Conservation (phyloP, 2,113 vertebrate genomes). For the Calyptommatus sinebrachiatus region DNA sequence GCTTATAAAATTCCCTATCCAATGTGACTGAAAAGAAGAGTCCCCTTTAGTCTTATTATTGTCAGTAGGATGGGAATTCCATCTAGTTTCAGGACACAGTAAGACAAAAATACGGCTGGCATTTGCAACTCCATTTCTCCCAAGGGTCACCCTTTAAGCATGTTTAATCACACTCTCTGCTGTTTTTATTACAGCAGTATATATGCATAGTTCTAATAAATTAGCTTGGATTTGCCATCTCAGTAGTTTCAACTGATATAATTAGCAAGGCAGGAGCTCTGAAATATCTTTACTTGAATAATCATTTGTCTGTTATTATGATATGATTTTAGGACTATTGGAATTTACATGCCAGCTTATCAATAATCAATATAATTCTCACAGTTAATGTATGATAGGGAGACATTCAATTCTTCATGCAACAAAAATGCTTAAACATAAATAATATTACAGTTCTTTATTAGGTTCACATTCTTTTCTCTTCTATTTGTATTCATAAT, state of each 20-base stretch:
- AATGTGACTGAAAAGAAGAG: too few species aligned
- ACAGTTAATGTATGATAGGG: background rate
- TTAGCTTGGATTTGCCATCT: background rate
- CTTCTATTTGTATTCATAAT: background rate
- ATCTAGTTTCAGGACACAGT: too few species aligned
- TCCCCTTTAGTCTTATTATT: too few species aligned
- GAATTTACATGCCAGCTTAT: background rate
- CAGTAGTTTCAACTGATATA: background rate
- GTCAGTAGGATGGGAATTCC: too few species aligned
- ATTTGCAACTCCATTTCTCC: too few species aligned
- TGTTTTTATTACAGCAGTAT: background rate
- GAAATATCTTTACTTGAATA: background rate
- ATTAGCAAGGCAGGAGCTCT: background rate
- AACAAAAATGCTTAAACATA: constrained; percentile 7
- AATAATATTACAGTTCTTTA: background rate
- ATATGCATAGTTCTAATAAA: background rate
- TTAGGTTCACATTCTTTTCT: background rate
- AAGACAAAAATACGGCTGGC: too few species aligned
- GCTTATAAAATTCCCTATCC: too few species aligned
- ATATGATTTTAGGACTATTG: background rate
- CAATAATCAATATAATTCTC: background rate
- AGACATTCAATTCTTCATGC: background rate
- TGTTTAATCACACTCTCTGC: too few species aligned
- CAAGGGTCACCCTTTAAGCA: too few species aligned
- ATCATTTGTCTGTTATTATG: background rate